phyloP scores from a whole-genome alignment of 1,140 invertebrate species.

The Eumeta japonica region DNA sequence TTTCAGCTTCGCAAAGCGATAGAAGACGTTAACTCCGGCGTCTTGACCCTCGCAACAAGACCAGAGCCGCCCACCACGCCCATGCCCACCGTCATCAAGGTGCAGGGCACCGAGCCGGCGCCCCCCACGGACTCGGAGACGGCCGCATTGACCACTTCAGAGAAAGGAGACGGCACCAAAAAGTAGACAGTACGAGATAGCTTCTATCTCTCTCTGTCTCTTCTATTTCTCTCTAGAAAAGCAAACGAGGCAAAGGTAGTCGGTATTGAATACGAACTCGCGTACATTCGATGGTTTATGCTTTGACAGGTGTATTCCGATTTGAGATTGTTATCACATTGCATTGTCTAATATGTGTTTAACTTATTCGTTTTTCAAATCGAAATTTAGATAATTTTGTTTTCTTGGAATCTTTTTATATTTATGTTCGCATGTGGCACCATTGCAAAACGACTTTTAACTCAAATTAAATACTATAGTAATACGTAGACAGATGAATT shows the following conservation, averaged over 20 bases:
- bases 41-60: constrained; percentile 41
- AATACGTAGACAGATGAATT: no score
- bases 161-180: constrained; percentile 9
- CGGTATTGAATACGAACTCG: background rate
- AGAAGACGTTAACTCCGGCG: constrained; percentile 81
- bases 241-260: no score
- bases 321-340: no score
- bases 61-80: constrained; percentile 22
- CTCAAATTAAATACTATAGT: no score
- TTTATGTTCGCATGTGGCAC: no score
- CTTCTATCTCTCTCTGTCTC: background rate
- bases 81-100: constrained; percentile 17
- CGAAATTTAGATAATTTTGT: no score
- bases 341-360: no score
- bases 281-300: background rate
- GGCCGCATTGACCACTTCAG: constrained; percentile 26
- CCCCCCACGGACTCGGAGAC: constrained; percentile 36
- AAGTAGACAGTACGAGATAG: constrained; percentile 5
- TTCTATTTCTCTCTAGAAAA: background rate
- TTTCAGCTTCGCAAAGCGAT: constrained; percentile 79
- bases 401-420: no score
- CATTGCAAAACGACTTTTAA: no score
- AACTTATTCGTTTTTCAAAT: no score
- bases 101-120: constrained; percentile 20
- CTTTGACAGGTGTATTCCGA: constrained; percentile 1